Evolutionary conservation across 1,140 invertebrate genomes (phyloP).

Genomic region (Lucilia sericata): DNA sequence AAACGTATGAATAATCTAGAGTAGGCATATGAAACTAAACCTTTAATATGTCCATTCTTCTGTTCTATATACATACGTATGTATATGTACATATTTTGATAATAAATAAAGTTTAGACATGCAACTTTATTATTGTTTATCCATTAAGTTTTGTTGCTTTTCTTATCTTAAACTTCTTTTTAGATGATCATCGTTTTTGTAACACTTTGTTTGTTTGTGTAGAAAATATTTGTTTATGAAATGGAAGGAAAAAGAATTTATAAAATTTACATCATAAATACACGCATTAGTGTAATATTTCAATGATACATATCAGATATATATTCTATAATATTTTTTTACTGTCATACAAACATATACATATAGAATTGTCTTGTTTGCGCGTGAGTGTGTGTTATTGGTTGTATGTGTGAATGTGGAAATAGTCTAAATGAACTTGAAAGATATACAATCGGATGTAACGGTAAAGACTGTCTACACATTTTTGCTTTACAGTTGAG

Average conservation of each 20-base stretch:
- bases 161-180: constrained; percentile 23
- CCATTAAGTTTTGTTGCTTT: constrained; percentile 7
- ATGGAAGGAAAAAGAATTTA: constrained; percentile 18
- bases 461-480: neutral
- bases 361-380: neutral
- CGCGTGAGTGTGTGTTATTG: neutral
- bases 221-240: neutral
- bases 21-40: neutral
- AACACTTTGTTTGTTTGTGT: neutral
- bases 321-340: neutral
- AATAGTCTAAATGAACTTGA: neutral
- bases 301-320: constrained; percentile 5
- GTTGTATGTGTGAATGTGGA: no score
- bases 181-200: neutral
- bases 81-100: neutral
- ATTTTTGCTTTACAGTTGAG: neutral
- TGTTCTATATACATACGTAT: no score
- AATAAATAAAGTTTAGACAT: constrained; percentile 31
- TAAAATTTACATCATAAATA: constrained; percentile 38
- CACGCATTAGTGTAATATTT: constrained; percentile 36
- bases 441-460: constrained; percentile 2
- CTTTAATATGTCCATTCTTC: neutral
- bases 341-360: neutral
- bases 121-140: constrained; percentile 35
- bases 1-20: no score